phyloP scores from a whole-genome alignment of 1,140 invertebrate genomes.

The Prorops nasuta region DNA sequence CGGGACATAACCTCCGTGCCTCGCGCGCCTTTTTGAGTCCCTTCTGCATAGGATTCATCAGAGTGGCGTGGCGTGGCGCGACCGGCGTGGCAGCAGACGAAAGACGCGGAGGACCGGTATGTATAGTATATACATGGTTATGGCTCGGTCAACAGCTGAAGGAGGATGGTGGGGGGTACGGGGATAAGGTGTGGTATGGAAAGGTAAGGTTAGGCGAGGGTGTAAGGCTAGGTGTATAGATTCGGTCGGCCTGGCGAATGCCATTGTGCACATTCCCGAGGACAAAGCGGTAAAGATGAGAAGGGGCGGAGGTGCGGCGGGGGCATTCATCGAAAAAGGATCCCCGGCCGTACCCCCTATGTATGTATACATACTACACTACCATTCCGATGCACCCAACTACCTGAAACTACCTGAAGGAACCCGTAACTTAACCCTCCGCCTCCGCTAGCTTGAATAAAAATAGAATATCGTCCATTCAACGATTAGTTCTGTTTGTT shows the following conservation, averaged over 20 bases:
- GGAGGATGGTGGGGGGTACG: not conserved
- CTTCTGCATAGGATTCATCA: too few species aligned
- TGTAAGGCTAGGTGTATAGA: too few species aligned
- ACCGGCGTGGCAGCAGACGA: too few species aligned
- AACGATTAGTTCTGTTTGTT: too few species aligned
- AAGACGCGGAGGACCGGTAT: too few species aligned
- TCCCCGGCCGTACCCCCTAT: conserved; percentile 12
- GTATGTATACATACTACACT: not conserved
- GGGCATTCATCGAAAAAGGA: conserved; percentile 28
- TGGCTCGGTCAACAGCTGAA: too few species aligned
- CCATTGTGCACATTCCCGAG: conserved; percentile 26
- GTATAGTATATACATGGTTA: too few species aligned
- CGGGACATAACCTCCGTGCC: conserved; percentile 25
- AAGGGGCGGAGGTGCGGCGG: conserved; percentile 5
- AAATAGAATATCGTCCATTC: too few species aligned
- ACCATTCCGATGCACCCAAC: conserved; percentile 15
- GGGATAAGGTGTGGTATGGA: conserved; percentile 1
- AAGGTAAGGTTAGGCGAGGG: conserved; percentile 5
- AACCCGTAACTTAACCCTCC: not conserved
- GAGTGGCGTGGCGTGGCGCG: too few species aligned
- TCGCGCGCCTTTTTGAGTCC: conserved; percentile 32
- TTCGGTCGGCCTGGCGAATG: too few species aligned
- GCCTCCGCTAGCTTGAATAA: too few species aligned
- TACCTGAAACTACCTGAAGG: conserved; percentile 28
- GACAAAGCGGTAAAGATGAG: conserved; percentile 17